These are phyloP conservation scores for Drosophila bocqueti DNA, from an alignment of 1,140 invertebrate genomes.

Conservation along the genomic window DNA sequence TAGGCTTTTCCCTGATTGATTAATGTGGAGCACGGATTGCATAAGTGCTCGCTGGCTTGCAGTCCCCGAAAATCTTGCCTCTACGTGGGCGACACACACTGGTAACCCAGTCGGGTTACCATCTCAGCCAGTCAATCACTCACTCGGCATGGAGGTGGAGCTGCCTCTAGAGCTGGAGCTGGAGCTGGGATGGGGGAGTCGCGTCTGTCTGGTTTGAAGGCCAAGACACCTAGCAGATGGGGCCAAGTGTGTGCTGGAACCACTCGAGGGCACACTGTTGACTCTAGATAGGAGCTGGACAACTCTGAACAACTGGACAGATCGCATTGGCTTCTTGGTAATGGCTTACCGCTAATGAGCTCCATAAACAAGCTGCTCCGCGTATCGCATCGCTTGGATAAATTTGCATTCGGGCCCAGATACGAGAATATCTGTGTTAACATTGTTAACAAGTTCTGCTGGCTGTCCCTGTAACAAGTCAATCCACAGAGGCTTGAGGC, in stretches of 20 bases:
- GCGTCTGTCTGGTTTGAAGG: conserved; percentile 64
- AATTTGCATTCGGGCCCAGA: conserved; percentile 72
- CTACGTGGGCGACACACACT: conserved; percentile 40
- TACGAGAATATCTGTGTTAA: conserved; percentile 54
- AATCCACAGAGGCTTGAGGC: conserved; percentile 28
- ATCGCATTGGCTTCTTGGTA: conserved; percentile 61
- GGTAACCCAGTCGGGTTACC: conserved; percentile 56
- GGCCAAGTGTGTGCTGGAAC: conserved; percentile 40
- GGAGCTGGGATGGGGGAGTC: conserved; percentile 6
- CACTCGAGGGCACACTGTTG: conserved; percentile 50
- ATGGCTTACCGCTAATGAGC: conserved; percentile 73
- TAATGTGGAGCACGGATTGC: conserved; percentile 73
- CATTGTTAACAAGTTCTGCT: conserved; percentile 59
- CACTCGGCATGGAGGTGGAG: conserved; percentile 3
- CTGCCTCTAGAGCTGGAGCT: background rate
- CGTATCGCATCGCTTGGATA: conserved; percentile 63
- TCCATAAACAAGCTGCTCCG: conserved; percentile 65
- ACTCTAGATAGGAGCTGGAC: conserved; percentile 65
- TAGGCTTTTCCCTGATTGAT: conserved; percentile 64
- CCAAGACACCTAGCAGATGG: conserved; percentile 56
- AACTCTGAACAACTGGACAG: conserved; percentile 13
- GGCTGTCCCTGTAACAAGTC: conserved; percentile 51
- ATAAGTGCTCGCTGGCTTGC: conserved; percentile 46
- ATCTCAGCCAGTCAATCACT: conserved; percentile 42
- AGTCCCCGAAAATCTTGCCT: conserved; percentile 31